Conservation (phyloP, 2,113 vertebrate species). For the Menidia beryllina region DNA sequence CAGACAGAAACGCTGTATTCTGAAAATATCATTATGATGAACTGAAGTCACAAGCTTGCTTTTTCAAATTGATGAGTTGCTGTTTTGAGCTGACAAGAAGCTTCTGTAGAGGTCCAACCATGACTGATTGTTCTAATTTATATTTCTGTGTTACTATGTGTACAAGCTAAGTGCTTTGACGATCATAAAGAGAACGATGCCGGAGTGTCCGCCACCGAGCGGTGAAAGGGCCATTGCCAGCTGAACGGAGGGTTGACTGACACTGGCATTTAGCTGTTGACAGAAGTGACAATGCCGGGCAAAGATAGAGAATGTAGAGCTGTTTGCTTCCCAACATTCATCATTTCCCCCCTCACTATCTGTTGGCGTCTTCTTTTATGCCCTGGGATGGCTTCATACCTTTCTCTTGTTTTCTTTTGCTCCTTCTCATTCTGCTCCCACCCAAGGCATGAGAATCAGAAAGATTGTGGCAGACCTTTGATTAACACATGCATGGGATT, state of each 20-base stretch:
- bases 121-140: not conserved
- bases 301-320: slow-evolving; percentile 75
- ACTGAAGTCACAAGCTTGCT: not conserved
- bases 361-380: slow-evolving; percentile 24
- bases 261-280: slow-evolving; percentile 78
- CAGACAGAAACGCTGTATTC: not conserved
- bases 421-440: not conserved
- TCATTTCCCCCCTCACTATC: slow-evolving; percentile 47
- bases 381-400: slow-evolving; percentile 20
- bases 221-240: slow-evolving; percentile 56
- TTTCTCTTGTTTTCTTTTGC: not conserved
- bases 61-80: not conserved
- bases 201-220: slow-evolving; percentile 19
- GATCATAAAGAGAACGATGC: slow-evolving; percentile 27
- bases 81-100: not conserved
- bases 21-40: not conserved
- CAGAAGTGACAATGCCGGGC: slow-evolving; percentile 64
- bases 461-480: slow-evolving; percentile 13
- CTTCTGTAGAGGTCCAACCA: not conserved
- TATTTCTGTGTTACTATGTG: slow-evolving; percentile 7
- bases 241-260: slow-evolving; percentile 76
- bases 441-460: not conserved
- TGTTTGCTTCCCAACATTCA: slow-evolving; percentile 62
- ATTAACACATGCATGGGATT: not conserved
- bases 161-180: slow-evolving; percentile 56